These are phyloP conservation scores for Drosophila ironensis DNA, from an alignment of 1,140 invertebrate species.

Conservation along the genomic window DNA sequence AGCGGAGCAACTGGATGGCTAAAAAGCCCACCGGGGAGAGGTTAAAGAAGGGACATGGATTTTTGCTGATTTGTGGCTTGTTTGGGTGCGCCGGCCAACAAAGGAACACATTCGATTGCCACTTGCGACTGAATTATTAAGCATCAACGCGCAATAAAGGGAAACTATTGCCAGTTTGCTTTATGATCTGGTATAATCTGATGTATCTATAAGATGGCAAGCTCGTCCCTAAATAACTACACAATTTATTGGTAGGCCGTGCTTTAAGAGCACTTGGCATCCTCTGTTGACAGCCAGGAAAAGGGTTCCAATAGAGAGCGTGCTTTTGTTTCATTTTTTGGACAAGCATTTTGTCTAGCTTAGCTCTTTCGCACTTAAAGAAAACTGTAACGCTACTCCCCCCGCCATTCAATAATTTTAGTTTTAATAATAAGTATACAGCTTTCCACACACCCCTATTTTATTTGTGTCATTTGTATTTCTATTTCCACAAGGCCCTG, in stretches of 20 bases:
- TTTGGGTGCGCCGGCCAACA: slow-evolving; percentile 20
- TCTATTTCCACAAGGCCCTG: no score
- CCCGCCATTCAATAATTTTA: no score
- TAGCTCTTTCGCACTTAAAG: neutral
- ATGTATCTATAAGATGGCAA: slow-evolving; percentile 5
- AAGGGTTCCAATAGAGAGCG: slow-evolving; percentile 54
- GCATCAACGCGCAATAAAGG: neutral
- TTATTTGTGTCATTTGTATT: no score
- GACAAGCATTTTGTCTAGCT: neutral
- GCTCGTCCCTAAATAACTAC: neutral
- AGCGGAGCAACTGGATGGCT: neutral
- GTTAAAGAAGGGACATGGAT: slow-evolving; percentile 19
- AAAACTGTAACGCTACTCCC: no score
- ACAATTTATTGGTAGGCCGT: slow-evolving; percentile 20
- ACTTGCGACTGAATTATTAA: slow-evolving; percentile 15
- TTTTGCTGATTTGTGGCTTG: slow-evolving; percentile 41
- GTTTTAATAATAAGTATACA: neutral
- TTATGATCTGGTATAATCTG: slow-evolving; percentile 23
- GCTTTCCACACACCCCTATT: no score
- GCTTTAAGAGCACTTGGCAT: slow-evolving; percentile 26
- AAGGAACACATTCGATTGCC: slow-evolving; percentile 7
- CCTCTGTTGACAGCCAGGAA: slow-evolving; percentile 25
- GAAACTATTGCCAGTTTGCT: slow-evolving; percentile 3
- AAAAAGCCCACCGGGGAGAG: slow-evolving; percentile 30
- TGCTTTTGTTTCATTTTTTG: slow-evolving; percentile 42